Evolutionary conservation across 2,113 vertebrate genomes (phyloP), one percentile per base, ranked within the genome.

Genomic region (Crotalus viridis): DNA sequence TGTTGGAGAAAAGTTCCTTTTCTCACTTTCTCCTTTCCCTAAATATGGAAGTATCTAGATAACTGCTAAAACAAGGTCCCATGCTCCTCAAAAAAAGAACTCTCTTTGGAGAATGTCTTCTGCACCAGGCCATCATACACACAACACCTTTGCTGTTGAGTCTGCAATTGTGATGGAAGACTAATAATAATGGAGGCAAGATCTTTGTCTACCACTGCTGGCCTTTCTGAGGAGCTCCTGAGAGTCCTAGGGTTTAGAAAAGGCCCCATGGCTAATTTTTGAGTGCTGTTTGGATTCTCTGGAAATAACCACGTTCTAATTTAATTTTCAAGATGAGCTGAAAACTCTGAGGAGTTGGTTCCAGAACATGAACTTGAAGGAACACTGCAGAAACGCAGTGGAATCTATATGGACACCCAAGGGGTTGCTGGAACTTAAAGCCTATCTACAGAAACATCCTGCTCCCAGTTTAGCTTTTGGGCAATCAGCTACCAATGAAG

Each of bases 391-490:
- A 93, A 96, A 95, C 85, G 98, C 98, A 8, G 97, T 93, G 3
- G 96, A 96, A 92, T 97, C 96, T 0, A 95, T 98, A 89, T 95
- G 99, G 86, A 96, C 97, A 90, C 98, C 97, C 64, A 96, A 96
- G 95, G 98, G 97, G 0, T 87, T 95, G 94, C 95, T 97, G 96
- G 97, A 97, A 56, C 96, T 99, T 95, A 98, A 98, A 95, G 92
- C 94, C 91, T 98, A 98, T 95, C 97, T 99, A 94, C 98, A 99
- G 93, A 99, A 97, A 93, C 98, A 98, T 91, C 98, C 98, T 15
- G 95, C 94, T 1, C 97, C 97, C 10, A 95, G 93, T 90, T 94
- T 92, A 56, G 3, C 93, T 90, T 85, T 93, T 94, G 96, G 96
- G 95, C 97, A 89, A 46, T 91, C 89, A 90, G 92, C 97, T 94